Evolutionary conservation across 2,113 vertebrate genomes (phyloP), one percentile per base, ranked within the genome.

Genomic region (Acinonyx jubatus): DNA sequence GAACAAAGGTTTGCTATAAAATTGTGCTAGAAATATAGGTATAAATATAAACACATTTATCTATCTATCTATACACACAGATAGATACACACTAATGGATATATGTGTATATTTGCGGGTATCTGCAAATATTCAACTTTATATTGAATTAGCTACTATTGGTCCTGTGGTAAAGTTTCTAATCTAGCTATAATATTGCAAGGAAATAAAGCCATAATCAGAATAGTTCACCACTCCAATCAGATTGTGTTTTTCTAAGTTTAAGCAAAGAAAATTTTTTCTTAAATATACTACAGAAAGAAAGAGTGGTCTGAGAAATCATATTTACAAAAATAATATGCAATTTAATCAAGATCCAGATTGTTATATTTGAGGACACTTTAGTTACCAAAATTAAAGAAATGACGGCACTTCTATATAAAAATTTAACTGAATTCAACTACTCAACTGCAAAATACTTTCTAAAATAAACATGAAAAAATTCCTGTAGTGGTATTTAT

Each of bases 371-470:
- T 92, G 31, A 45, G 63, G 52, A 88, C 12, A 71, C 27, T 31
- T 78, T 71, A 93, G 14, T 66, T 79, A 88, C 84, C 12, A 57
- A 91, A 50, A 65, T 92, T 89, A 94, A 88, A 95, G 45, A 80
- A 94, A 65, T 27, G 1, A 84, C 55, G 31, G 15, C 23, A 41
- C 55, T 94, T 89, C 16, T 66, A 85, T 83, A 86, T 82, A 93
- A 91, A 31, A 21, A 14, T 84, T 83, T 96, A 48, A 84, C 45
- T 88, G 52, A 89, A 16, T 82, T 86, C 94, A 96, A 93, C 83
- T 45, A 87, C 5, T 66, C 55, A 33, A 23, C 21, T 27, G 6
- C 25, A 73, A 85, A 69, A 7, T 6, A 55, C 16, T 69, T 96
- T 89, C 80, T 80, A 48, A 85, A 66, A 41, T 91, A 71, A 85